phyloP scores from a whole-genome alignment of 2,888 invertebrate genomes.

The Arrhopalites spinosus region DNA sequence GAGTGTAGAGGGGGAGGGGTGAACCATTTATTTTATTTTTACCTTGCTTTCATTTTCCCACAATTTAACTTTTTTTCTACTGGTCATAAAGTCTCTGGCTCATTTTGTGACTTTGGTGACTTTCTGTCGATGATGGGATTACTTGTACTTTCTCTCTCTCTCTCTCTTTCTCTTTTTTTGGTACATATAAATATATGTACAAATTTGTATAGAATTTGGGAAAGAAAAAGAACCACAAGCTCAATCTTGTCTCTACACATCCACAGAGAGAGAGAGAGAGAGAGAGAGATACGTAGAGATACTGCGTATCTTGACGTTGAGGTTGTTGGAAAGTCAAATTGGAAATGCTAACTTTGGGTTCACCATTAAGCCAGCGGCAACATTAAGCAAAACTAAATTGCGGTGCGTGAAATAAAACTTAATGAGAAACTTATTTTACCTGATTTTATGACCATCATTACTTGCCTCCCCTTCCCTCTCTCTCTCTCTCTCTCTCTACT shows the following conservation, averaged over 20 bases:
- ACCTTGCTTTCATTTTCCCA: constrained; percentile 8
- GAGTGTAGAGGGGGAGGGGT: not conserved
- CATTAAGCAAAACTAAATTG: constrained; percentile 9
- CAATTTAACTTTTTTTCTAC: constrained; percentile 1
- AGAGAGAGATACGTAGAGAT: not conserved
- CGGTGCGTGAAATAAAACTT: constrained; percentile 30
- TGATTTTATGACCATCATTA: constrained; percentile 33
- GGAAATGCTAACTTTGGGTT: constrained; percentile 16
- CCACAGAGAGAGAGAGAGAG: not conserved
- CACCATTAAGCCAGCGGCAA: constrained; percentile 8
- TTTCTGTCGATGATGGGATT: no score
- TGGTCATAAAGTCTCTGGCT: not conserved
- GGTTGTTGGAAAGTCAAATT: constrained; percentile 15
- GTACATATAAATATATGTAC: not conserved
- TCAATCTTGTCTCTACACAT: not conserved
- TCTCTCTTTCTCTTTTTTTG: not conserved
- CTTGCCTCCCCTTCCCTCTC: constrained; percentile 14
- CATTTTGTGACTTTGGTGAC: no score
- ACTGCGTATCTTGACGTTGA: not conserved
- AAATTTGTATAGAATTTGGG: not conserved
- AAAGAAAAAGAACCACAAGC: not conserved
- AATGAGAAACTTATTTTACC: constrained; percentile 34
- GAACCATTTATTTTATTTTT: not conserved
- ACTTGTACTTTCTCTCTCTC: not conserved
- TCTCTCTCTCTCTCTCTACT: not conserved